Base-by-base conservation (phyloP, 2,888 invertebrate genomes). In the Meta bourneti region DNA sequence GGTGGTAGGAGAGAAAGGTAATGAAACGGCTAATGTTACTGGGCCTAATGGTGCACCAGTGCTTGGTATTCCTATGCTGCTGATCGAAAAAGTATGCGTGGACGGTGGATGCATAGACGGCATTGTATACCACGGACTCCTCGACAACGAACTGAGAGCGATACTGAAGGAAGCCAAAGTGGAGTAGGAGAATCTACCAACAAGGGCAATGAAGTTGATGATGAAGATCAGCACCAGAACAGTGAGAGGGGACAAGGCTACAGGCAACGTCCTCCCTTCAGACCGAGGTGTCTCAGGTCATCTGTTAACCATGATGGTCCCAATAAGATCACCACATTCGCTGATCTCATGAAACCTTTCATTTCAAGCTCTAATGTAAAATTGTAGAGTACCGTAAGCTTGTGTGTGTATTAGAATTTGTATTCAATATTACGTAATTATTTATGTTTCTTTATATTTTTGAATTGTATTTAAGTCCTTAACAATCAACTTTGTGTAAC, bases 1-100 rank as follows among this genome's bases (percentile, higher is more conserved):
- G 94, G 99, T 99, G 94, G 98, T 98, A 95, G 99, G 99, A 94
- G 98, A 99, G 92, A 95, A 95, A 93, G 99, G 99, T 94, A 98
- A 98, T 95, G 99, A 99, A 95, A 99, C 99, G 94, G 98, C 99
- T 94, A 98, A 98, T 95, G 99, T 99, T 93, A 99, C 99, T 94
- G 99, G 99, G 92, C 98, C 99, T 93, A 97, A 97, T 93, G 99
- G 99, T 93, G 97, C 97, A 95, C 97, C 98, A 84, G 99, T 96
- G 34, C 97, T 98, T 95, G 99, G 99, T 94, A 98, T 98, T 94
- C 98, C 98, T 99, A 98, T 95, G 99, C 99, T 94, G 98, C 98
- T 92, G 98, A 98, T 95, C 97, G 97, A 95, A 97, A 97, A 94
- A 94, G 95, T 88, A 94, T 94, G 84, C 94, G 95, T 77, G 94